These are phyloP conservation scores for Hymenochirus boettgeri DNA, from an alignment of 2,113 vertebrate species.

Conservation along the genomic window DNA sequence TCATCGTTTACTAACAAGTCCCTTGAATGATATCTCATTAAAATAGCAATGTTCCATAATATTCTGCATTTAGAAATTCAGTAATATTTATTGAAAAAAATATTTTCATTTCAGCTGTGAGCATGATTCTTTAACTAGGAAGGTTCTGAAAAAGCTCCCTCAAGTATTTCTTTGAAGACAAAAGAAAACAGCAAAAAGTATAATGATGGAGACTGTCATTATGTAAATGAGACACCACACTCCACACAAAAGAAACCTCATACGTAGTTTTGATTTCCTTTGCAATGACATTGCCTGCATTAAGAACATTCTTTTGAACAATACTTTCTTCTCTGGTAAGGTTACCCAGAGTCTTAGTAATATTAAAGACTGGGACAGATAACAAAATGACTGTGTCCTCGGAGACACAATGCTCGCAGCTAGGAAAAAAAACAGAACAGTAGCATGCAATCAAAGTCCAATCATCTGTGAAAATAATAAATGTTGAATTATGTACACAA, in stretches of 20 bases:
- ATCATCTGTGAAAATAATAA: conserved; percentile 23
- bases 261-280: conserved; percentile 19
- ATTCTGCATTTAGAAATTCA: conserved; percentile 23
- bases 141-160: conserved; percentile 43
- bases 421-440: conserved; percentile 16
- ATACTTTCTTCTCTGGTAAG: neutral
- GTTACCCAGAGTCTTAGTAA: neutral
- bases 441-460: conserved; percentile 12
- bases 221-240: conserved; percentile 45
- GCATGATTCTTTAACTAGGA: conserved; percentile 29
- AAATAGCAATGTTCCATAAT: neutral
- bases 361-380: neutral
- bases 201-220: conserved; percentile 50
- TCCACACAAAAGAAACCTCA: conserved; percentile 5
- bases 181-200: conserved; percentile 34
- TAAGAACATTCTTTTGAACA: conserved; percentile 29
- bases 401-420: neutral
- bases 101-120: conserved; percentile 32
- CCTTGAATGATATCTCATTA: conserved; percentile 27
- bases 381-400: neutral
- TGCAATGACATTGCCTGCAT: conserved; percentile 15
- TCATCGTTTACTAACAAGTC: conserved; percentile 20
- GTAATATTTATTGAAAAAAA: conserved; percentile 41
- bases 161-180: conserved; percentile 42
- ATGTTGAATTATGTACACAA: conserved; percentile 27